phyloP scores from a whole-genome alignment of 2,113 vertebrate genomes.

The Rhombomys opimus region DNA sequence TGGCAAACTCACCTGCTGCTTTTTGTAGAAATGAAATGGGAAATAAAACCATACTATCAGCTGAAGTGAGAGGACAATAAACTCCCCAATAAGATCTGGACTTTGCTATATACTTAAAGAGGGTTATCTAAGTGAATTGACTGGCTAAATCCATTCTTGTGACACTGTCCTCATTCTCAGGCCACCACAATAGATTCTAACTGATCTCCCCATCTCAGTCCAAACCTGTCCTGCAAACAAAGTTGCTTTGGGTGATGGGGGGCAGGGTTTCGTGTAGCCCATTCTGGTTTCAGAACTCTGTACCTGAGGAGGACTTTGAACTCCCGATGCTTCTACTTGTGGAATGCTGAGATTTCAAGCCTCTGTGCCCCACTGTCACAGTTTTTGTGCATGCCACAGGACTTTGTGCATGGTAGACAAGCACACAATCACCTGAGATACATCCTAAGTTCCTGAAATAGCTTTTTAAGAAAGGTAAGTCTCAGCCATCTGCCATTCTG shows the following conservation, averaged over 20 bases:
- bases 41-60: slow-evolving; percentile 17
- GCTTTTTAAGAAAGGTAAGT: slow-evolving; percentile 30
- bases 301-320: neutral
- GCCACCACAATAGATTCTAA: neutral
- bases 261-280: neutral
- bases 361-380: neutral
- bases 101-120: neutral
- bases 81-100: slow-evolving; percentile 26
- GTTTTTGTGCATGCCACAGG: neutral
- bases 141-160: too few species aligned
- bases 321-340: neutral
- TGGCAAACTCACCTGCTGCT: neutral
- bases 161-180: neutral
- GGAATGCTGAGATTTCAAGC: neutral
- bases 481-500: slow-evolving; percentile 17
- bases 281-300: neutral
- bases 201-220: neutral
- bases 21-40: slow-evolving; percentile 1
- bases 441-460: neutral
- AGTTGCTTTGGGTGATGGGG: neutral
- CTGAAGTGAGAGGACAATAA: slow-evolving; percentile 44
- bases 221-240: neutral
- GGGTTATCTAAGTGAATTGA: slow-evolving; percentile 26
- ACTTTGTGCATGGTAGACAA: neutral
- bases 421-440: neutral